Evolutionary conservation across 2,113 vertebrate species (phyloP).

Genomic region (Eulemur rufifrons): DNA sequence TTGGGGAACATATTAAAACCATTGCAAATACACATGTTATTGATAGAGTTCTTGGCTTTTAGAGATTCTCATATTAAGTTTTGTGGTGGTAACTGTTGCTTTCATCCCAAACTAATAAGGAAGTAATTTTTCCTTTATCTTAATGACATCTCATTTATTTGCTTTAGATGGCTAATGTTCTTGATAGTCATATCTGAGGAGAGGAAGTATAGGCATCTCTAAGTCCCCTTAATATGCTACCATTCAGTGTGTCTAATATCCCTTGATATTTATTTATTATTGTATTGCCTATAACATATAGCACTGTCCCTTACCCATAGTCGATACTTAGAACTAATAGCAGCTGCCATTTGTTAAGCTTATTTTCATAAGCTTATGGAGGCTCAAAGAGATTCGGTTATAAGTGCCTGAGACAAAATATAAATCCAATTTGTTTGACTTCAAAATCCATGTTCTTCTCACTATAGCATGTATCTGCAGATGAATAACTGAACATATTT

Average conservation of each 20-base stretch:
- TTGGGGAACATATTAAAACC: neutral
- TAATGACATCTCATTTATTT: neutral
- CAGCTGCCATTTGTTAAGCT: neutral
- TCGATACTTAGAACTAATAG: neutral
- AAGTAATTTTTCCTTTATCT: neutral
- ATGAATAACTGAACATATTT: neutral
- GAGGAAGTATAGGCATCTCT: neutral
- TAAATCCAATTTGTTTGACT: neutral
- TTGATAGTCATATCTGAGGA: neutral
- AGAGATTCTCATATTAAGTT: neutral
- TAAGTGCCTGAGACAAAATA: constrained; percentile 30
- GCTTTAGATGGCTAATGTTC: neutral
- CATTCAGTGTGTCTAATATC: neutral
- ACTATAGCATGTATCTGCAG: neutral
- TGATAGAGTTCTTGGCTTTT: neutral
- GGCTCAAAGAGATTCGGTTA: constrained; percentile 44
- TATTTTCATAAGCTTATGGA: neutral
- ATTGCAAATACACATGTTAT: neutral
- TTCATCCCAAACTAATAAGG: neutral
- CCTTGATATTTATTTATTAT: neutral
- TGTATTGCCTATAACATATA: neutral
- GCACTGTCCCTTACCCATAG: neutral
- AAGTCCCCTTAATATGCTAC: neutral
- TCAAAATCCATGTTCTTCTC: constrained; percentile 18
- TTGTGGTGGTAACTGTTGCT: neutral